phyloP scores from a whole-genome alignment of 2,888 invertebrate species.

The Polia nebulosa region DNA sequence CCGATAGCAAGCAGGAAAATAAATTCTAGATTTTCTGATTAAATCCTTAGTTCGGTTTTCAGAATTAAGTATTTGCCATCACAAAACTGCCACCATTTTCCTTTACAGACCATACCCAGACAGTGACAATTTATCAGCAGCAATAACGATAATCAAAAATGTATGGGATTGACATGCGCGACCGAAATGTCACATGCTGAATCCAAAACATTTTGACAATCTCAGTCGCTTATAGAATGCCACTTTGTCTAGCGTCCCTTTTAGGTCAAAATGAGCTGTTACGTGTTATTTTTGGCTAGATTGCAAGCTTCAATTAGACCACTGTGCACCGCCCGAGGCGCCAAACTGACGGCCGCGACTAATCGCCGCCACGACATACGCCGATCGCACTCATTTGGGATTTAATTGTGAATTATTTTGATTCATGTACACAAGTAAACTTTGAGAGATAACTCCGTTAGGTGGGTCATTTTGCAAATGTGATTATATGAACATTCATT shows the following conservation, averaged over 20 bases:
- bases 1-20: too few relatives aligned
- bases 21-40: background rate
- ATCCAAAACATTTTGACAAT: too few relatives aligned
- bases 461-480: background rate
- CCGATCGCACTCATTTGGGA: slow-evolving; percentile 62
- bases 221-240: too few relatives aligned
- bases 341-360: slow-evolving; percentile 75
- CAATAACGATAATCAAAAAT: too few relatives aligned
- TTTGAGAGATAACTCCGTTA: background rate
- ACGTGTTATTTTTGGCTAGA: background rate
- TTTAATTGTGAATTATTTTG: slow-evolving; percentile 62
- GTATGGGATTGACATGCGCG: too few relatives aligned
- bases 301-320: slow-evolving; percentile 29
- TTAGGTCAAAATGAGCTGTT: background rate
- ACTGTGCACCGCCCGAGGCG: slow-evolving; percentile 67
- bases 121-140: too few relatives aligned
- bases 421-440: slow-evolving; percentile 43
- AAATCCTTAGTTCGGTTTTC: background rate
- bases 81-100: too few relatives aligned
- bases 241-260: too few relatives aligned
- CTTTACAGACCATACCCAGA: too few relatives aligned
- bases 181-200: too few relatives aligned
- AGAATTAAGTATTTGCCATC: too few relatives aligned
- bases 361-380: slow-evolving; percentile 71
- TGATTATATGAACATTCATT: too few relatives aligned